Evolutionary conservation across 2,888 invertebrate genomes (phyloP).

Genomic region (Sialis lutaria): DNA sequence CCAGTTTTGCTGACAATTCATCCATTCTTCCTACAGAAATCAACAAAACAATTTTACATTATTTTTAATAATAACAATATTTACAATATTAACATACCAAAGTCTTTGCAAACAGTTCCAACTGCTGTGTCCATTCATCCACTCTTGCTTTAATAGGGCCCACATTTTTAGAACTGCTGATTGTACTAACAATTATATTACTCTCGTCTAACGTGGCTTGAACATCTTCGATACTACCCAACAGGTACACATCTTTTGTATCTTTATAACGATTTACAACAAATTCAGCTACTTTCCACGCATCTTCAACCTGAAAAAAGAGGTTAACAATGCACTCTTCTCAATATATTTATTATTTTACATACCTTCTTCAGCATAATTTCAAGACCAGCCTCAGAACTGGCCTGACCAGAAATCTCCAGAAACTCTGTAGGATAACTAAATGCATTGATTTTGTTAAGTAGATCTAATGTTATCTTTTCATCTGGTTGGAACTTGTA

Average conservation of each 20-base stretch:
- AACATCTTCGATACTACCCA: constrained; percentile 73
- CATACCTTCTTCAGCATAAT: constrained; percentile 53
- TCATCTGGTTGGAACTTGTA: constrained; percentile 58
- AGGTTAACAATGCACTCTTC: not conserved
- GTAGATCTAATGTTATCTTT: constrained; percentile 41
- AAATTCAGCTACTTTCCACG: constrained; percentile 69
- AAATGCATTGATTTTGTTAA: constrained; percentile 61
- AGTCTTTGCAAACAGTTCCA: constrained; percentile 68
- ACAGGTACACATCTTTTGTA: constrained; percentile 62
- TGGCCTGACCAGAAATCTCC: constrained; percentile 77
- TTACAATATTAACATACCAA: constrained; percentile 35
- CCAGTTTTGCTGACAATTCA: constrained; percentile 81
- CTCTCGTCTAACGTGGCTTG: constrained; percentile 70
- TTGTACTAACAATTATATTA: constrained; percentile 71
- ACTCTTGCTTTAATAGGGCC: constrained; percentile 69
- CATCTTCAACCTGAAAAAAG: constrained; percentile 49
- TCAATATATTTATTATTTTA: not conserved
- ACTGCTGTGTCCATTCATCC: constrained; percentile 61
- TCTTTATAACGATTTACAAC: constrained; percentile 64
- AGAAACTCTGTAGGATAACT: constrained; percentile 53
- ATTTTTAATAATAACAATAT: not conserved
- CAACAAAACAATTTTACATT: not conserved
- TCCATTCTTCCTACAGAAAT: constrained; percentile 64
- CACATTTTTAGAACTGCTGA: constrained; percentile 70
- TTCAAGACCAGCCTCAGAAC: constrained; percentile 73